These are phyloP conservation scores for Tapirus terrestris DNA, from an alignment of 2,113 vertebrate species.

Conservation along the genomic window DNA sequence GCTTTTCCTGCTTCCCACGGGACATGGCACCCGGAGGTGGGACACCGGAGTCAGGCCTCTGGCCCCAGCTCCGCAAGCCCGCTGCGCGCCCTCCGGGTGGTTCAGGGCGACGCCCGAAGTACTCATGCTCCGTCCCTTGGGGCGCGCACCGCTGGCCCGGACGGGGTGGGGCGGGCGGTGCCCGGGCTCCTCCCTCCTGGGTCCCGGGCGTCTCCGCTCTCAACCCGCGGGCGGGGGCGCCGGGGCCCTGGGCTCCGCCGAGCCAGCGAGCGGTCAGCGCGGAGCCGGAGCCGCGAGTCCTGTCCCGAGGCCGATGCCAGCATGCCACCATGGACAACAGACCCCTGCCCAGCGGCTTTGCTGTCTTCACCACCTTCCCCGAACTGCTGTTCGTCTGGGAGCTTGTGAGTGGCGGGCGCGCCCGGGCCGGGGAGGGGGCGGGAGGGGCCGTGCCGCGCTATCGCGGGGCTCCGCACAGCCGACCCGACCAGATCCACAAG, in stretches of 20 bases:
- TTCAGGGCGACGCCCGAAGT: background rate
- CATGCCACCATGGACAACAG: conserved; percentile 57
- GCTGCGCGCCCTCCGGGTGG: background rate
- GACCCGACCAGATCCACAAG: too few species aligned
- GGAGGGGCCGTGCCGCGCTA: background rate
- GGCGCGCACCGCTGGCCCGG: background rate
- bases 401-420: conserved; percentile 79
- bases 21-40: background rate
- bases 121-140: background rate
- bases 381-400: conserved; percentile 79
- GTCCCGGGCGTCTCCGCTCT: background rate
- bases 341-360: conserved; percentile 78
- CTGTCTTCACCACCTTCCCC: conserved; percentile 76
- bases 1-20: background rate
- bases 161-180: background rate
- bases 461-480: background rate
- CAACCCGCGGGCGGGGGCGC: conserved; percentile 54
- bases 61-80: too few species aligned
- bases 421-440: background rate
- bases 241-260: background rate
- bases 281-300: conserved; percentile 7
- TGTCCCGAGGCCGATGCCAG: conserved; percentile 36
- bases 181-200: conserved; percentile 62
- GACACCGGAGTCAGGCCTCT: too few species aligned
- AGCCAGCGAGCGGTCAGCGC: background rate